Evolutionary conservation across 2,113 vertebrate genomes (phyloP).

Genomic region (Zootoca vivipara): DNA sequence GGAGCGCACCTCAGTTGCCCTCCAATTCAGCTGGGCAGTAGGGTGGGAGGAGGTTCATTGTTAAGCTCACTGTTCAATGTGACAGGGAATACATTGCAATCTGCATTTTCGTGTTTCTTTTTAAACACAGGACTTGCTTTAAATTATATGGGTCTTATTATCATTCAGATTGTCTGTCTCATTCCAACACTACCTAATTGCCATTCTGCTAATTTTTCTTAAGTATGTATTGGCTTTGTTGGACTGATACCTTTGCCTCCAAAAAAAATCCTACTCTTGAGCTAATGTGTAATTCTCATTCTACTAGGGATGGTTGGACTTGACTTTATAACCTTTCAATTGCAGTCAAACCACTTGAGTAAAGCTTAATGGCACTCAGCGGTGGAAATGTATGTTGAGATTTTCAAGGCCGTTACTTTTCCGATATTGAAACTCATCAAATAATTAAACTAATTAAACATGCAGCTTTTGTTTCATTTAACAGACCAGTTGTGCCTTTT

Average conservation of each 20-base stretch:
- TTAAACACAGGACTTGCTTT: neutral
- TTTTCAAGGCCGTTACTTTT: conserved; percentile 65
- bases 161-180: conserved; percentile 34
- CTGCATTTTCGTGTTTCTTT: neutral
- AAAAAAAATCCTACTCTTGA: conserved; percentile 51
- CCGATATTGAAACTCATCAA: conserved; percentile 63
- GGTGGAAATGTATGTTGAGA: conserved; percentile 61
- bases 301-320: conserved; percentile 45
- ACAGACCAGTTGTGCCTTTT: conserved; percentile 46
- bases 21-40: no score
- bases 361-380: conserved; percentile 59
- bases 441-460: conserved; percentile 68
- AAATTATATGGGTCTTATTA: rapidly evolving
- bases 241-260: conserved; percentile 48
- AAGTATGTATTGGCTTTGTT: conserved; percentile 54
- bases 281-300: conserved; percentile 62
- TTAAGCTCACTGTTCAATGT: neutral
- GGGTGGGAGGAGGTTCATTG: neutral
- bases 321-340: conserved; percentile 59
- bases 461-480: conserved; percentile 46
- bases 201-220: conserved; percentile 46
- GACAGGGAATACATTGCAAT: neutral
- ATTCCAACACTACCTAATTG: conserved; percentile 39
- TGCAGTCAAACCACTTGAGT: conserved; percentile 54
- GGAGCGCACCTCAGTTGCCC: neutral